Evolutionary conservation across 2,797 vertebrate species (phyloP).

Genomic region (Chaetodon trifasciatus): DNA sequence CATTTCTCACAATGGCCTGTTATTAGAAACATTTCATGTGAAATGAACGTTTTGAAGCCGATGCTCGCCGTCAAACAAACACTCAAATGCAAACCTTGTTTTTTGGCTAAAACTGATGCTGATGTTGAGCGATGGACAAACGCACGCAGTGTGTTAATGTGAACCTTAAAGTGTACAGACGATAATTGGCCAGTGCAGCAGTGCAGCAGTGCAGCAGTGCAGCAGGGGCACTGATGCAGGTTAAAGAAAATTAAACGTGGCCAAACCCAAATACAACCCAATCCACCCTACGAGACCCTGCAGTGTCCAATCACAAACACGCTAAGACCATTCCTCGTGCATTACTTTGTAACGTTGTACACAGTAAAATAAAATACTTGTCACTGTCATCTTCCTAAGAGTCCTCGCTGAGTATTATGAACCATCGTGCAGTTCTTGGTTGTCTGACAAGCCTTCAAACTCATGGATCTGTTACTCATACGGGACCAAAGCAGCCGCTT

Average conservation of each 20-base stretch:
- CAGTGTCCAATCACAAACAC: too few species aligned
- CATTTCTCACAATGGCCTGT: neutral
- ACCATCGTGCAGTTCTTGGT: neutral
- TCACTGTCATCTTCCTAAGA: neutral
- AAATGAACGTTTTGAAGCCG: neutral
- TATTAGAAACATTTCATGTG: conserved; percentile 20
- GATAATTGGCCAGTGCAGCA: too few species aligned
- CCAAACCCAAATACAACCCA: neutral
- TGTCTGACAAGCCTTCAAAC: too few species aligned
- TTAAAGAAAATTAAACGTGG: neutral
- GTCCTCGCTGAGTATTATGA: neutral
- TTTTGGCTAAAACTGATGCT: conserved; percentile 1
- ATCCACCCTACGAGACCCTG: neutral
- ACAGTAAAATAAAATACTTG: neutral
- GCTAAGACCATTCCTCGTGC: too few species aligned
- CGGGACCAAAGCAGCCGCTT: too few species aligned
- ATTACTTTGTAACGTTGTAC: too few species aligned
- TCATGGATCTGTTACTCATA: too few species aligned
- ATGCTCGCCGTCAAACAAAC: neutral
- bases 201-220: neutral
- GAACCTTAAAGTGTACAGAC: too few species aligned
- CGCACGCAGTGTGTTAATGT: too few species aligned
- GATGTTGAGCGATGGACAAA: too few species aligned
- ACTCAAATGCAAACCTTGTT: neutral
- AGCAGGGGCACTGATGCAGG: neutral